Percentiles rank a stretch among this genome's conserved stretches.
Conservation (phyloP, 2,797 vertebrate species). For the Platalea minor region DNA sequence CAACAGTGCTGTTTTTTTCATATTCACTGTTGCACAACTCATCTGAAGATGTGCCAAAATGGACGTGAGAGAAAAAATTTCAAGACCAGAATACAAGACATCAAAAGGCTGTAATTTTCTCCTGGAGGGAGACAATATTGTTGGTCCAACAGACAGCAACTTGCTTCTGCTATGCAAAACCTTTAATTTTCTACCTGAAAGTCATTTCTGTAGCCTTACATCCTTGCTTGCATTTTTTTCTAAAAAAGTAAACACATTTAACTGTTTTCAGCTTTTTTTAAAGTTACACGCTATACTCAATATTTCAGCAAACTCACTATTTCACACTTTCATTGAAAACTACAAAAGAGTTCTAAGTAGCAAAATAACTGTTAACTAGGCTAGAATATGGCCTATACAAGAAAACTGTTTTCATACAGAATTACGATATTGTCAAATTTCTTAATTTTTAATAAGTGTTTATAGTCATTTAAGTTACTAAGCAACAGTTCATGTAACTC, state of each 20-base stretch:
- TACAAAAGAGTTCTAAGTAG: not conserved
- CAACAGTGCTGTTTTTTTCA: not conserved
- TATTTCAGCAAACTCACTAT: not conserved
- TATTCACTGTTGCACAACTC: not conserved
- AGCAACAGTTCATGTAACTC: not conserved
- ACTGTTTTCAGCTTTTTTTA: not conserved
- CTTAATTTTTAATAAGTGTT: not conserved
- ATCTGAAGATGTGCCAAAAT: not conserved
- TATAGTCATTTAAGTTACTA: not conserved
- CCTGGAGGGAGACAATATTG: not conserved
- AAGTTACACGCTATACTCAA: not conserved
- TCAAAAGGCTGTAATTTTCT: not conserved
- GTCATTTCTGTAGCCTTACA: not conserved
- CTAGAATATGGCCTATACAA: not conserved
- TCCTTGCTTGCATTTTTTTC: not conserved
- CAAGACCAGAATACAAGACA: not conserved
- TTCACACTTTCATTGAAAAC: not conserved
- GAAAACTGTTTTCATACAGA: not conserved
- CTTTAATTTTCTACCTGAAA: not conserved
- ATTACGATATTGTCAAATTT: not conserved
- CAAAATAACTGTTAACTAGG: not conserved
- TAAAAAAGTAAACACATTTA: not conserved
- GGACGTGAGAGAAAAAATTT: not conserved
- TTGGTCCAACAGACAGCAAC: not conserved
- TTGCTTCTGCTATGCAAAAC: not conserved